Evolutionary conservation across 1,140 invertebrate genomes (phyloP), one percentile per base, ranked within the genome.

Genomic region (Teleogryllus occipitalis): DNA sequence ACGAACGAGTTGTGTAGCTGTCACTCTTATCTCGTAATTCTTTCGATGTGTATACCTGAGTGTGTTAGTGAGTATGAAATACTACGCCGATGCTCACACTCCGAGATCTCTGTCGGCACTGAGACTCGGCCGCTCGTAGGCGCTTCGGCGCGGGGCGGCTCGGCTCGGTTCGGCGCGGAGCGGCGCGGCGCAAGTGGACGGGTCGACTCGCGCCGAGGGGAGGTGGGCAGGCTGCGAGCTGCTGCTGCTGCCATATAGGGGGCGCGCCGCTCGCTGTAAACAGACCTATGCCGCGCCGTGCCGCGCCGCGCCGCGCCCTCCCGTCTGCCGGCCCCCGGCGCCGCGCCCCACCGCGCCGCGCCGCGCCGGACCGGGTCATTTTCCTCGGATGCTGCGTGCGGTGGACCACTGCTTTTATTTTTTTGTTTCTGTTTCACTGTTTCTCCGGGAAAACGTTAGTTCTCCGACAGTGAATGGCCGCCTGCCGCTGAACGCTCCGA

Each of bases 241-340:
- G 78, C 65, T 79, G 72, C 79, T 76, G 80, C 76, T 78, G 74
- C 81, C 81, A 77, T 81, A 81, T 81, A 81, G 76, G 79, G 81
- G 76, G 73, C 27, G 79, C 73, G 75, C 48, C n/a, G 79, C 49
- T 46, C 72, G 77, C 74, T 79, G 80, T 81, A 81, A 81, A 81
- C 80, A 81, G 80, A 81, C 22, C 65, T 73, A 75, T 21, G 73
- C 78, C 54, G 54, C 54, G 49, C 49, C 49, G 8, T 54, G 8
- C 49, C 49, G 49, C 49, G 49, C 49, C 15, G 49, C 49, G 10
- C 10, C 18, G 10, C 10, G 54, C 18, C 18, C 54, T 18, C 54
- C 54, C 10, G 2, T 18, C 54, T 65, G 54, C 10, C 7, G 54
- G 0, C 54, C 18, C 10, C 54, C 2, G 8, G 49, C 49, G 49